Evolutionary conservation across 2,113 vertebrate species (phyloP).

Genomic region (Mustelus asterias): DNA sequence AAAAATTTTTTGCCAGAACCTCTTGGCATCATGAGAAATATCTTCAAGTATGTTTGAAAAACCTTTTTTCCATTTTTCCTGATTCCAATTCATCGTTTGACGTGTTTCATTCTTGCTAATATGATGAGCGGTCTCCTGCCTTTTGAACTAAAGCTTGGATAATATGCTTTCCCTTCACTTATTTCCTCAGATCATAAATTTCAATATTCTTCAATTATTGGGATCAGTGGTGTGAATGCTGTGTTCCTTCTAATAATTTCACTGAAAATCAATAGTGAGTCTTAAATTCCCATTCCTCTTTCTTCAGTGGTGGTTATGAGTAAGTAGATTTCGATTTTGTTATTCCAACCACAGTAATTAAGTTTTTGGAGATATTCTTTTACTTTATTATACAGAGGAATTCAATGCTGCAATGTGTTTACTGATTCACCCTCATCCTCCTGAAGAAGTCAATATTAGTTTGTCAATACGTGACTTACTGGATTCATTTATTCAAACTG

Average conservation of each 20-base stretch:
- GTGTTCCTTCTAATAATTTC: background rate
- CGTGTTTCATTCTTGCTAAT: background rate
- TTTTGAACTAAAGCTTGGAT: background rate
- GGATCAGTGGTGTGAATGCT: background rate
- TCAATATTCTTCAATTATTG: constrained; percentile 30
- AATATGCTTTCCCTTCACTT: constrained; percentile 15
- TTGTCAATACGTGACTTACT: background rate
- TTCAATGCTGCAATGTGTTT: background rate
- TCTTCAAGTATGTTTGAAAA: background rate
- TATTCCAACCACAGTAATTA: constrained; percentile 19
- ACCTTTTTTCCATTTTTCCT: background rate
- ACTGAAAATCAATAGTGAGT: constrained; percentile 2
- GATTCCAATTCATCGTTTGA: background rate
- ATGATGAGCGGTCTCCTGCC: background rate
- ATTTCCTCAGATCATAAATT: constrained; percentile 7
- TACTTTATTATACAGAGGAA: background rate
- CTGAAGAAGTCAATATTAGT: background rate
- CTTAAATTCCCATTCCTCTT: background rate
- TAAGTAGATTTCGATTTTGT: constrained; percentile 18
- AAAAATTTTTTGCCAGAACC: background rate
- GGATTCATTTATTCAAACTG: background rate
- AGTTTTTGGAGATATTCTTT: background rate
- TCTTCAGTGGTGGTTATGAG: constrained; percentile 3
- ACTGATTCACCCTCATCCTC: background rate
- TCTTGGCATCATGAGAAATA: background rate